A percentile compares a stretch with the other conserved stretches of the same genome.
Conservation (phyloP, 2,888 invertebrate genomes). For the Lysandra coridon region DNA sequence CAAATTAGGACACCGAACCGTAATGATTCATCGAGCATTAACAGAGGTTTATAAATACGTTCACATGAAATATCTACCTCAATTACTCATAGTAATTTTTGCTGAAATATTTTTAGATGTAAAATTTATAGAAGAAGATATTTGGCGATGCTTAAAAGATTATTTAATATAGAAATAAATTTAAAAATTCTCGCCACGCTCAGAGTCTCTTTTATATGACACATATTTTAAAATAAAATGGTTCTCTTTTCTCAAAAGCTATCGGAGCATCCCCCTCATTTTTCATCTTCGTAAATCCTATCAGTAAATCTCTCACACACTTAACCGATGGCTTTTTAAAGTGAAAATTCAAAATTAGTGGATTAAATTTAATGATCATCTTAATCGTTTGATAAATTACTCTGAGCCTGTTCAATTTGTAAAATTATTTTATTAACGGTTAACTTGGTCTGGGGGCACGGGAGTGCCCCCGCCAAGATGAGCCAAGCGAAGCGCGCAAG, state of each 20-base stretch:
- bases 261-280: constrained; percentile 38
- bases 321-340: constrained; percentile 35
- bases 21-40: background rate
- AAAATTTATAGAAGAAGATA: background rate
- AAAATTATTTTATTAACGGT: background rate
- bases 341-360: constrained; percentile 15
- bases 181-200: constrained; percentile 24
- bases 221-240: constrained; percentile 32
- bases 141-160: background rate
- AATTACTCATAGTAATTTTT: background rate
- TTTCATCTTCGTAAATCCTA: constrained; percentile 39
- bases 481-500: too few species aligned
- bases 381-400: constrained; percentile 16
- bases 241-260: constrained; percentile 31
- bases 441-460: background rate
- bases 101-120: background rate
- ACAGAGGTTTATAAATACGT: background rate
- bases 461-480: too few species aligned
- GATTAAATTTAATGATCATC: background rate
- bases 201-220: constrained; percentile 21
- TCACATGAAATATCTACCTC: background rate
- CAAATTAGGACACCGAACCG: constrained; percentile 33
- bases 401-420: background rate
- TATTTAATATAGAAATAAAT: background rate
- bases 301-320: constrained; percentile 39